Percentiles rank a stretch among this genome's conserved stretches.
These are phyloP conservation scores for Diloba caeruleocephala DNA, from an alignment of 2,888 invertebrate species.

Conservation along the genomic window DNA sequence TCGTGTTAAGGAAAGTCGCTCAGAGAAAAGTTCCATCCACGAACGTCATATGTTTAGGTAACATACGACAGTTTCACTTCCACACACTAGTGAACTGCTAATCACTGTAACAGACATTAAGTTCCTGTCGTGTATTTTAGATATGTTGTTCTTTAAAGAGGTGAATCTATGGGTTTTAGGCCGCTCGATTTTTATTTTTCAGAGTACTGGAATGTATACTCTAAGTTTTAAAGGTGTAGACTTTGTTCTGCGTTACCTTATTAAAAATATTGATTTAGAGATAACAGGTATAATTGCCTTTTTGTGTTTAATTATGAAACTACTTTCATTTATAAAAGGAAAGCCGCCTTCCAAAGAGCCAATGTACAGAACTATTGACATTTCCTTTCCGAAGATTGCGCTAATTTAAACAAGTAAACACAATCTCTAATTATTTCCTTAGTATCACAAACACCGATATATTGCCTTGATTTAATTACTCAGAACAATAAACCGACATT, in stretches of 20 bases:
- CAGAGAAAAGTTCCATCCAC: conserved; percentile 49
- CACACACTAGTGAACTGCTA: conserved; percentile 45
- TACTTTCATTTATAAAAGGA: too few species aligned
- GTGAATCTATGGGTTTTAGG: too few species aligned
- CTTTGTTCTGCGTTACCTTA: too few species aligned
- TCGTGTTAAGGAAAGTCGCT: conserved; percentile 55
- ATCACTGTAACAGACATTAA: conserved; percentile 33
- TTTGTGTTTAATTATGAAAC: too few species aligned
- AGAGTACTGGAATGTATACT: too few species aligned
- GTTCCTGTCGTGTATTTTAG: conserved; percentile 6
- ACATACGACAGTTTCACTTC: conserved; percentile 59
- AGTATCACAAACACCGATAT: conserved; percentile 21
- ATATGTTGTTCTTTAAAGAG: too few species aligned
- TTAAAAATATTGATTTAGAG: too few species aligned
- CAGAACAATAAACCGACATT: conserved; percentile 49
- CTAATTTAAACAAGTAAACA: conserved; percentile 12
- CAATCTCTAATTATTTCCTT: not conserved
- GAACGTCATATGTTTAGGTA: conserved; percentile 46
- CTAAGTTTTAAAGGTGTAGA: too few species aligned
- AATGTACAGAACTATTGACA: too few species aligned
- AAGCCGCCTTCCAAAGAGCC: too few species aligned
- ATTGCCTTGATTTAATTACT: conserved; percentile 35
- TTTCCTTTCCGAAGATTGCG: conserved; percentile 2
- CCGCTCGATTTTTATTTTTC: too few species aligned
- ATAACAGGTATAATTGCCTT: too few species aligned